These are phyloP conservation scores for Pyrrhosoma nymphula DNA, from an alignment of 2,888 invertebrate species.

Conservation along the genomic window DNA sequence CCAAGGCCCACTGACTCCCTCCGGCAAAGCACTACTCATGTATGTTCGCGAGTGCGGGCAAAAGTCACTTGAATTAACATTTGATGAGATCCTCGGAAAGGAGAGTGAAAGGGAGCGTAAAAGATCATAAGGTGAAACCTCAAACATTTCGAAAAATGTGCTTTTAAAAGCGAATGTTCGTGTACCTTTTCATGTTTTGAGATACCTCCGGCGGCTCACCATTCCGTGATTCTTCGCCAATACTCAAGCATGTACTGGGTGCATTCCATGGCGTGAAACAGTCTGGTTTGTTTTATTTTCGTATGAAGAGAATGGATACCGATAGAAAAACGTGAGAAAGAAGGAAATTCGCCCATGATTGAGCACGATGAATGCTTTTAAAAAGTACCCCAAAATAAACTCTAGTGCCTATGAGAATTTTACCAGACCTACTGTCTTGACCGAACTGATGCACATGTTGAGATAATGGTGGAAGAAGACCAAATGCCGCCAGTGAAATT, in stretches of 20 bases:
- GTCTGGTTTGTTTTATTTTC: not conserved
- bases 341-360: too few species aligned
- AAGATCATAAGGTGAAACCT: not conserved
- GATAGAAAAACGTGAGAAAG: too few species aligned
- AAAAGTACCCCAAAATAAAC: too few species aligned
- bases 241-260: not conserved
- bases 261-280: not conserved
- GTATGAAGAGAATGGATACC: too few species aligned
- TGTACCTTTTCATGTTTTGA: not conserved
- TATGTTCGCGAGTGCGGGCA: not conserved
- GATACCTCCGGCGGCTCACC: not conserved
- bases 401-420: too few species aligned
- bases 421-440: too few species aligned
- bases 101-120: not conserved
- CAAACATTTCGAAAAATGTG: not conserved
- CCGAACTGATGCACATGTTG: too few species aligned
- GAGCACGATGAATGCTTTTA: too few species aligned
- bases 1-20: not conserved
- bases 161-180: not conserved
- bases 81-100: not conserved
- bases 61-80: not conserved
- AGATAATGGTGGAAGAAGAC: too few species aligned
- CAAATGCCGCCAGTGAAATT: too few species aligned
- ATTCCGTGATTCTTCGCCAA: not conserved
- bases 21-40: not conserved